Percentiles rank a stretch among this genome's conserved stretches.
These are phyloP conservation scores for Macrotus californicus DNA, from an alignment of 2,113 vertebrate species.

Conservation along the genomic window DNA sequence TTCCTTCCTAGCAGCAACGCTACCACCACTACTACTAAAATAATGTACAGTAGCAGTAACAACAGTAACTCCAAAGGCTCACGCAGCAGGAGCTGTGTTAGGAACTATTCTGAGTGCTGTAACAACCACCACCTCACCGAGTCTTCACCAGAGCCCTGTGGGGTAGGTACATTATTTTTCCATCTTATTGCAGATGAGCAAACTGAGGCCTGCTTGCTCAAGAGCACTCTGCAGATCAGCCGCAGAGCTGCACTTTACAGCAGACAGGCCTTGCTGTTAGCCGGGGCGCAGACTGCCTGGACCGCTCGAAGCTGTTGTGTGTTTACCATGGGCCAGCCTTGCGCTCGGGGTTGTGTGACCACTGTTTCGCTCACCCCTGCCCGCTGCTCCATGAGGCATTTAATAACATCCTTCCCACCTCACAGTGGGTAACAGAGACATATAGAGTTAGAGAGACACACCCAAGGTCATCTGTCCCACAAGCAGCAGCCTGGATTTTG, in stretches of 20 bases:
- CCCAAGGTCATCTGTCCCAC: neutral
- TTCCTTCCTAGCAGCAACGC: neutral
- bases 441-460: neutral
- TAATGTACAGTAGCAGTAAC: neutral
- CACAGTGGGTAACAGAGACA: neutral
- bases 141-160: neutral
- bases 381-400: neutral
- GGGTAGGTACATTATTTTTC: neutral
- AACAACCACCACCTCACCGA: neutral
- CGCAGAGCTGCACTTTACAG: neutral
- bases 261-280: neutral
- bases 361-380: neutral
- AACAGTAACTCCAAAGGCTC: neutral
- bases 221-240: neutral
- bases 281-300: neutral
- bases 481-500: neutral
- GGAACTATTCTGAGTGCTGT: neutral
- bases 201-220: neutral
- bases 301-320: no score
- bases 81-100: neutral
- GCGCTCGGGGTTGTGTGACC: no score
- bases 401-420: neutral
- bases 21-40: no score
- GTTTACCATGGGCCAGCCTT: neutral
- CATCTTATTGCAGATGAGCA: neutral